Conservation (phyloP, 1,140 invertebrate genomes). For the Thaumatotibia leucotreta region DNA sequence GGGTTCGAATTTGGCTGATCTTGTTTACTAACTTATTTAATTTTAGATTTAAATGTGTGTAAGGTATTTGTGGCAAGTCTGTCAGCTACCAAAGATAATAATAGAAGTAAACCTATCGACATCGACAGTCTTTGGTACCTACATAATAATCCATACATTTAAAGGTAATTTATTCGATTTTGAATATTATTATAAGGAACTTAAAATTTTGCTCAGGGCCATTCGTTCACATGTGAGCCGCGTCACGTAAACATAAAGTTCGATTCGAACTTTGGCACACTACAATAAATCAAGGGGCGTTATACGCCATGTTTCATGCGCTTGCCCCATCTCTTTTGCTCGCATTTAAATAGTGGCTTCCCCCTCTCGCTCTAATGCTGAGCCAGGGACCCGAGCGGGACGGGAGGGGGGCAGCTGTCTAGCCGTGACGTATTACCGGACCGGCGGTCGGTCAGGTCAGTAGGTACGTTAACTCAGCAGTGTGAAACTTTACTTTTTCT, state of each 20-base stretch:
- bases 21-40: not conserved
- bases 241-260: conserved; percentile 69
- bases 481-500: conserved; percentile 25
- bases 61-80: not conserved
- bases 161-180: not conserved
- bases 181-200: not conserved
- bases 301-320: conserved; percentile 77
- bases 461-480: conserved; percentile 38
- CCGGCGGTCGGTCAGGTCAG: conserved; percentile 59
- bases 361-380: conserved; percentile 52
- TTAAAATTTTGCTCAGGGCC: not conserved
- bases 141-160: too few species aligned
- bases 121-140: not conserved
- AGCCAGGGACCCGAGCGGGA: conserved; percentile 42
- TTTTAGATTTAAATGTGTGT: not conserved
- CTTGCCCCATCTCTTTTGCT: conserved; percentile 56
- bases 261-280: conserved; percentile 75
- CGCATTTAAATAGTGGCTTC: conserved; percentile 47
- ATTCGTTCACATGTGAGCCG: conserved; percentile 14
- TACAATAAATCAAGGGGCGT: conserved; percentile 77
- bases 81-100: not conserved
- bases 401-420: conserved; percentile 65
- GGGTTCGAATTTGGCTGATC: conserved; percentile 7
- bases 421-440: conserved; percentile 73
- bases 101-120: not conserved